Evolutionary conservation across 2,113 vertebrate genomes (phyloP).

Genomic region (Microcebus lehilahytsara): DNA sequence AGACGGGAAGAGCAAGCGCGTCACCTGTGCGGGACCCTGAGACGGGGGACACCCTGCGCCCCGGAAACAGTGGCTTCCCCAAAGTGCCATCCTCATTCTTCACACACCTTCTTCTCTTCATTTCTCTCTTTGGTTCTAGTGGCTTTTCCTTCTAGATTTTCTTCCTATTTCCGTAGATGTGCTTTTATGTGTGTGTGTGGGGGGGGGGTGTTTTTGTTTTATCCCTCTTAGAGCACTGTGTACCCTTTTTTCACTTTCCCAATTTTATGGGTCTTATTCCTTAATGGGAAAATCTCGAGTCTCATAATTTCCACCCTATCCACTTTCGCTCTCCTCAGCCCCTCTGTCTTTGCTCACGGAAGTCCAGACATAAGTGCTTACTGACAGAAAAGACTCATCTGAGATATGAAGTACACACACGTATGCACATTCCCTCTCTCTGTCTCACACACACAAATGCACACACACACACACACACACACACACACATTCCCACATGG

Average conservation of each 20-base stretch:
- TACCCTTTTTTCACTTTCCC: neutral
- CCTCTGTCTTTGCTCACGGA: neutral
- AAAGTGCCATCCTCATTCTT: neutral
- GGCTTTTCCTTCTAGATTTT: neutral
- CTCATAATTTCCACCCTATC: neutral
- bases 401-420: neutral
- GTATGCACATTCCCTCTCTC: rapidly evolving
- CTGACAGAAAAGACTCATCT: neutral
- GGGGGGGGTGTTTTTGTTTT: neutral
- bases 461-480: rapidly evolving
- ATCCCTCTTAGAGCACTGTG: neutral
- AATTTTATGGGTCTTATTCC: neutral
- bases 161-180: neutral
- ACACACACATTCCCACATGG: neutral
- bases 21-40: rapidly evolving
- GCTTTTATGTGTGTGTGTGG: neutral
- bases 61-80: neutral
- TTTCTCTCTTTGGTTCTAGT: neutral
- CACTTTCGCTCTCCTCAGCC: neutral
- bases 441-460: neutral
- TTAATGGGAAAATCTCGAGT: neutral
- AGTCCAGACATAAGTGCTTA: neutral
- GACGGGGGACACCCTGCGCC: neutral
- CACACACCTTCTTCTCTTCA: neutral
- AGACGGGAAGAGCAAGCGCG: too few species aligned